Evolutionary conservation across 2,888 invertebrate genomes (phyloP), one percentile per base, ranked within the genome.

Genomic region (Sinelater perroti): DNA sequence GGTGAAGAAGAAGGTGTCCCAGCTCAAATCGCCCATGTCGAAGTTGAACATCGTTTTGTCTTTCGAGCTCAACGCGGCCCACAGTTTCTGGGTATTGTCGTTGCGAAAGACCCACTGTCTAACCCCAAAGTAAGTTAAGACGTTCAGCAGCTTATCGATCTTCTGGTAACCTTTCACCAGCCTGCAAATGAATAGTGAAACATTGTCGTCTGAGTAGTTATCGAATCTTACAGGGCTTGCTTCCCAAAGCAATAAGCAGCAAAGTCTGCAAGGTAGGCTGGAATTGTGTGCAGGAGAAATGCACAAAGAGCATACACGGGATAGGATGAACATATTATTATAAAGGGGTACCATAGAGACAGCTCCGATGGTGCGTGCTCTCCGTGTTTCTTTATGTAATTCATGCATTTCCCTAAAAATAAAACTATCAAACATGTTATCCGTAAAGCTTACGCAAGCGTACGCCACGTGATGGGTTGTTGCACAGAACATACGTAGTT

Each of bases 81-180:
- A 82, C 69, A 91, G 78, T 1, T 68, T 70, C 5, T 80, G 54
- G 13, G 60, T 51, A n/a, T 50, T 53, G 6, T 79, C 73, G 56
- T 86, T 86, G 36, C 82, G 79, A 74, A 90, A 90, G 0, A 74
- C 71, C 82, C 93, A 91, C 49, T 88, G 83, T 7, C 83, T 79
- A 14, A 83, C 85, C 49, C 85, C 85, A 78, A 95, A 95, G 73
- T 88, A 91, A 0, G 86, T 80, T 20, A 94, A 72, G 0, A 87
- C 85, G 1, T 84, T 81, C 3, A 87, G 82, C 62, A 91, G 88
- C 73, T 86, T 87, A 73, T 91, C 88, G 42, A 93, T 84, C 73
- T 89, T 91, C 49, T 81, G 81, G 74, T 92, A 92, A 46, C 88
- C 83, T 69, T 86, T 87, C 64, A 89, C 79, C 82, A 92, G 84